These are phyloP conservation scores for Anthoptus insignis DNA, from an alignment of 2,888 invertebrate species.

Conservation along the genomic window DNA sequence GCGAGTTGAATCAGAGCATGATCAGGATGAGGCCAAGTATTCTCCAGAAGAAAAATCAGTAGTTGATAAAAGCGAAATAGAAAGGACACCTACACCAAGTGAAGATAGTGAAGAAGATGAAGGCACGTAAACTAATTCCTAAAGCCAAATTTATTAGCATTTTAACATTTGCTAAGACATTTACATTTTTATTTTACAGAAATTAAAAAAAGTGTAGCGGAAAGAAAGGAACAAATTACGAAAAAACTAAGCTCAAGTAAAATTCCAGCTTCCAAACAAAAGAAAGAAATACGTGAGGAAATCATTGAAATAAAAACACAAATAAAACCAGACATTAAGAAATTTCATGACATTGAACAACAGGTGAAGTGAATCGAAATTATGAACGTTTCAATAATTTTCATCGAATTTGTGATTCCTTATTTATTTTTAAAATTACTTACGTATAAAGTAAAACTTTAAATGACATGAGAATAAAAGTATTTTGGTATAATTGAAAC, in stretches of 20 bases:
- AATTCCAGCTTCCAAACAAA: slow-evolving; percentile 91
- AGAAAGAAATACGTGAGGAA: slow-evolving; percentile 91
- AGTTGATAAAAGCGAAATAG: slow-evolving; percentile 89
- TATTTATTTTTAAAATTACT: too few relatives aligned
- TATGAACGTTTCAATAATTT: too few relatives aligned
- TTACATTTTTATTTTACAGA: slow-evolving; percentile 57
- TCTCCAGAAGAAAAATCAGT: slow-evolving; percentile 93
- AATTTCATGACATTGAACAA: slow-evolving; percentile 83
- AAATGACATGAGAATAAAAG: too few relatives aligned
- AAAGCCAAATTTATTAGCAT: too few relatives aligned
- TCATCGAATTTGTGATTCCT: too few relatives aligned
- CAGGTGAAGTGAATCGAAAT: too few relatives aligned
- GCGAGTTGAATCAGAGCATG: slow-evolving; percentile 73
- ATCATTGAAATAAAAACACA: slow-evolving; percentile 91
- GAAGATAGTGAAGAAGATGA: slow-evolving; percentile 86
- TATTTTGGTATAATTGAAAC: too few relatives aligned
- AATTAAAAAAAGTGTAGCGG: slow-evolving; percentile 91
- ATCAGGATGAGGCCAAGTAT: slow-evolving; percentile 91
- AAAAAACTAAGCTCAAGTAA: slow-evolving; percentile 91
- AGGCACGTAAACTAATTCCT: too few relatives aligned
- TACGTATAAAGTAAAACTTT: too few relatives aligned
- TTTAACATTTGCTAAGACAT: too few relatives aligned
- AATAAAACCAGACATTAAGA: slow-evolving; percentile 86
- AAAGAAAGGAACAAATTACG: slow-evolving; percentile 92
- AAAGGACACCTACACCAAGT: slow-evolving; percentile 79